Conservation (phyloP, 2,888 invertebrate genomes). For the Azorinus chamasolen region DNA sequence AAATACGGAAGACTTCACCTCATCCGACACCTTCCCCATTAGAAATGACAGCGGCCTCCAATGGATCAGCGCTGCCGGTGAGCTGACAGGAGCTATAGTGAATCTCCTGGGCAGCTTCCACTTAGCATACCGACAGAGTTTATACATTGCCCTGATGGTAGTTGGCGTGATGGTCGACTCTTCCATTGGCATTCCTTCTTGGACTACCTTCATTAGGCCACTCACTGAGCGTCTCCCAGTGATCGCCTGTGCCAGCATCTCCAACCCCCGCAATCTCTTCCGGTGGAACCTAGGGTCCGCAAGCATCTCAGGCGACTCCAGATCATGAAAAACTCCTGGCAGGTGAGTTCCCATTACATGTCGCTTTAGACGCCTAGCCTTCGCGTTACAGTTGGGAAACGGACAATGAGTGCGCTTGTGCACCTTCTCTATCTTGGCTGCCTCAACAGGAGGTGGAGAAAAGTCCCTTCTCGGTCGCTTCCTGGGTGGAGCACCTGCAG, state of each 20-base stretch:
- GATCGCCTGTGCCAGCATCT: neutral
- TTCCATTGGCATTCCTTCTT: too few relatives aligned
- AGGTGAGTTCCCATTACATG: too few relatives aligned
- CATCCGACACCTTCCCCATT: too few relatives aligned
- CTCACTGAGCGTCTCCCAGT: too few relatives aligned
- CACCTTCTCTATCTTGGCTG: neutral
- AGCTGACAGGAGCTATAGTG: too few relatives aligned
- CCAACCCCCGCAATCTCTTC: neutral
- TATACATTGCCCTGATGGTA: neutral
- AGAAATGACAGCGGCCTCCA: too few relatives aligned
- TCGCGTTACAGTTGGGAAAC: neutral
- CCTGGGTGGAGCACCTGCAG: neutral
- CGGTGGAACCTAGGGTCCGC: neutral
- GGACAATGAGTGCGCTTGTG: neutral
- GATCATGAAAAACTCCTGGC: neutral
- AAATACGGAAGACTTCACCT: too few relatives aligned
- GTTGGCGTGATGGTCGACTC: too few relatives aligned
- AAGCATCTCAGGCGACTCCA: too few relatives aligned
- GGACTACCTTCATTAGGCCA: too few relatives aligned
- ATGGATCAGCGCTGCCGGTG: too few relatives aligned
- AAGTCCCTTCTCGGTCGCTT: conserved; percentile 2
- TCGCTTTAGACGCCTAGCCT: neutral
- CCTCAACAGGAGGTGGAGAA: too few relatives aligned
- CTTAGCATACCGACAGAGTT: neutral
- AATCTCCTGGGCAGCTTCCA: neutral